Conservation (phyloP, 92 coral and sea anemone genomes). For the Porites divaricata region DNA sequence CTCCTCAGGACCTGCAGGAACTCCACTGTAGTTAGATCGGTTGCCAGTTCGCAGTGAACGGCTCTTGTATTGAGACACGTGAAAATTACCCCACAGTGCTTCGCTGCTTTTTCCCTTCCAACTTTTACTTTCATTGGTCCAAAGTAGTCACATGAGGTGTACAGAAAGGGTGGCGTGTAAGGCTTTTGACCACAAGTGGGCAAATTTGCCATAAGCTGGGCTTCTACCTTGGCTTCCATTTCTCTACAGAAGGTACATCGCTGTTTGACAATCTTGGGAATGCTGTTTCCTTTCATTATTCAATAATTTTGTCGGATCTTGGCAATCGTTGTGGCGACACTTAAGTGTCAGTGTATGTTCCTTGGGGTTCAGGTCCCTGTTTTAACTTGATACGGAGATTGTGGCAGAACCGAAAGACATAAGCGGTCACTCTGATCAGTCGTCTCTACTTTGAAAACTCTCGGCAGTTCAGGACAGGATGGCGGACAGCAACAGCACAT, state of each 20-base stretch:
- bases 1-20: slow-evolving; percentile 63
- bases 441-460: slow-evolving; percentile 43
- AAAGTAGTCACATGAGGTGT: slow-evolving; percentile 49
- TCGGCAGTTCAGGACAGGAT: not conserved
- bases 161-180: too few species aligned
- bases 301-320: too few species aligned
- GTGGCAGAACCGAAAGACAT: slow-evolving; percentile 18
- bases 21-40: slow-evolving; percentile 65
- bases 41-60: slow-evolving; percentile 56
- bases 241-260: too few species aligned
- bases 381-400: not conserved
- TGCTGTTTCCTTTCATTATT: too few species aligned
- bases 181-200: too few species aligned
- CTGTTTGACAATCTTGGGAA: too few species aligned
- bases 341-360: too few species aligned
- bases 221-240: too few species aligned
- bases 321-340: too few species aligned
- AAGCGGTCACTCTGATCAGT: slow-evolving; percentile 59
- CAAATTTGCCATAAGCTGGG: too few species aligned
- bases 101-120: not conserved
- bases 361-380: not conserved
- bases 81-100: slow-evolving; percentile 48
- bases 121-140: not conserved
- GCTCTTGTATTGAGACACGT: slow-evolving; percentile 64
- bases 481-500: not conserved